Evolutionary conservation across 1,140 invertebrate species (phyloP), one percentile per base, ranked within the genome.

Genomic region (Drosophila jambulina): DNA sequence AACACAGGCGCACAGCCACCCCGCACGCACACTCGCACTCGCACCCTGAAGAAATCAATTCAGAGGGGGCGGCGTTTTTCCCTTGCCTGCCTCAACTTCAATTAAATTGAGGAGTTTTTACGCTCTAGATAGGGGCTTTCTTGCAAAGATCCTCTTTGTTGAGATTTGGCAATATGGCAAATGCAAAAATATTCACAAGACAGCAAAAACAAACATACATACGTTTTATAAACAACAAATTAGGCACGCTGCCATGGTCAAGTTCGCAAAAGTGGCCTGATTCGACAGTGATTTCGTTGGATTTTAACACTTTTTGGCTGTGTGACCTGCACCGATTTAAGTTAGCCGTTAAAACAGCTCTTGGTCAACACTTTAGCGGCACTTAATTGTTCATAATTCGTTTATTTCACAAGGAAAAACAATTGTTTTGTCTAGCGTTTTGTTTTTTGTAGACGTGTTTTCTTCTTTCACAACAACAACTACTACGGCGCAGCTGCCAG

Each of bases 1-100:
- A 34, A 34, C 49, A 49, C 57, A 46, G 25, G 59, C 29, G 42
- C 23, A 34, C 15, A 42, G 51, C 40, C 32, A 42, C 19, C 49
- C 64, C 51, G 36, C 21, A 25, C 46, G 9, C 46, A 42, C 38
- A 45, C 43, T 15, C 45, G 36, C 25, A 69, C 40, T 43, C 13
- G 29, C 45, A 27, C 27, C 25, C 70, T 79, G 84, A 75, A 88
- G 27, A 88, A 88, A 88, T 88, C 84, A 88, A 88, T 88, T 75
- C 51, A 53, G 38, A 46, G 60, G 59, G 61, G 43, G 43, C 36
- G 19, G 36, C 23, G 51, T 45, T 58, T 67, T 67, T 36, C 34
- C 27, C 21, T 46, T 63, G 68, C 69, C 78, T 79, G 65, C 70
- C 78, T 63, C 82, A 85, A 86, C 59, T 71, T 45, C 5, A 34